phyloP scores from a whole-genome alignment of 2,888 invertebrate genomes.

The Eilema griseolum region DNA sequence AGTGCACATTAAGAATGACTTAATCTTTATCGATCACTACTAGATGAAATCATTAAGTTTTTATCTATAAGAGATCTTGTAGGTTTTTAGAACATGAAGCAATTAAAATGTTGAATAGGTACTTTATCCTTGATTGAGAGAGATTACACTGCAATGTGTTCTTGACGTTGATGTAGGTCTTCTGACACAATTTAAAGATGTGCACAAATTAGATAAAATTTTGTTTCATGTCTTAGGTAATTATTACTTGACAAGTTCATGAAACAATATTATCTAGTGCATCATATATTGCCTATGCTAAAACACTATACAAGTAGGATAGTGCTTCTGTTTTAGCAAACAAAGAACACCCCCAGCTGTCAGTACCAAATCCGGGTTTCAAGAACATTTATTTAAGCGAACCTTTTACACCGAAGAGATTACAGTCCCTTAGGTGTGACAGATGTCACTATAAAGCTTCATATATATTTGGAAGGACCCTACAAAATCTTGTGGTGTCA shows the following conservation, averaged over 20 bases:
- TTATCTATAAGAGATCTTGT: neutral
- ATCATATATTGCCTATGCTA: too few species aligned
- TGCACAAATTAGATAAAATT: neutral
- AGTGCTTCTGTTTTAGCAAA: neutral
- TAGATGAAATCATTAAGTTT: neutral
- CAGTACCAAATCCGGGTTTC: neutral
- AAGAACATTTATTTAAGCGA: conserved; percentile 1
- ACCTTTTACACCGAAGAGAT: neutral
- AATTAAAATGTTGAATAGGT: neutral
- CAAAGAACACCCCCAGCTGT: neutral
- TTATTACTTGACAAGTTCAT: too few species aligned
- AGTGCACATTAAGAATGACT: too few species aligned
- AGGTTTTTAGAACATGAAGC: neutral
- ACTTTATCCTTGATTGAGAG: neutral
- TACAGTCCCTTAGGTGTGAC: conserved; percentile 1
- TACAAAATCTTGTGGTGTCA: conserved; percentile 4
- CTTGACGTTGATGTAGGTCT: neutral
- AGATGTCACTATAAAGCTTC: neutral
- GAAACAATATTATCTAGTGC: too few species aligned
- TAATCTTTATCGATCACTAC: too few species aligned
- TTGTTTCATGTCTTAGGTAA: too few species aligned
- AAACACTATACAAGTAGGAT: too few species aligned
- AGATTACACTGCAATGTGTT: neutral
- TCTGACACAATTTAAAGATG: neutral
- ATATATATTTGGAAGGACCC: neutral